A percentile compares a stretch with the other conserved stretches of the same genome.
These are phyloP conservation scores for Nerophis lumbriciformis DNA, from an alignment of 2,113 vertebrate genomes.

Conservation along the genomic window DNA sequence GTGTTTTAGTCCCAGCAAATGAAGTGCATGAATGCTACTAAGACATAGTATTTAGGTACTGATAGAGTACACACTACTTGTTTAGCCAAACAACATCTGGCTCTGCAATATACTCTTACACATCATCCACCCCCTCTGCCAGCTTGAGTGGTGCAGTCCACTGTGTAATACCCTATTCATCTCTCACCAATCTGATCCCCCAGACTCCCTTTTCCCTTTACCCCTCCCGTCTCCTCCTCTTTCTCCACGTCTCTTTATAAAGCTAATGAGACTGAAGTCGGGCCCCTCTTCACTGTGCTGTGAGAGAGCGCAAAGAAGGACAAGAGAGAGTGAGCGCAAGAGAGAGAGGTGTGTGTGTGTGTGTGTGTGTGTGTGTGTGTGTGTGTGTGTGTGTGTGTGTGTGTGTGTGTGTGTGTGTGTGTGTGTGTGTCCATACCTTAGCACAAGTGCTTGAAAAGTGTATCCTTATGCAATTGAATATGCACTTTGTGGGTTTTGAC, in stretches of 20 bases:
- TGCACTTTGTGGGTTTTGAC: slow-evolving; percentile 41
- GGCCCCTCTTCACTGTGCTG: slow-evolving; percentile 55
- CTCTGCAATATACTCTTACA: slow-evolving; percentile 13
- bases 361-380: background rate
- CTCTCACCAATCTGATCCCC: slow-evolving; percentile 68
- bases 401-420: slow-evolving; percentile 4
- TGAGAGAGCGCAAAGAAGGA: slow-evolving; percentile 37
- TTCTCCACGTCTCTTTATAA: slow-evolving; percentile 73
- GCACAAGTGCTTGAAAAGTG: slow-evolving; percentile 18
- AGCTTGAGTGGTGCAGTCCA: slow-evolving; percentile 65
- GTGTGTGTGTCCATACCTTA: slow-evolving; percentile 14
- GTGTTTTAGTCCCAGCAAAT: slow-evolving; percentile 16
- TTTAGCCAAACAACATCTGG: slow-evolving; percentile 32
- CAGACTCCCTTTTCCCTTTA: slow-evolving; percentile 36
- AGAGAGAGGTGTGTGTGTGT: background rate
- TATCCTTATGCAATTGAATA: slow-evolving; percentile 31
- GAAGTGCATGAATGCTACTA: slow-evolving; percentile 2
- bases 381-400: slow-evolving; percentile 19
- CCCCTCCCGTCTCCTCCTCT: slow-evolving; percentile 53
- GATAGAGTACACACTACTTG: slow-evolving; percentile 2
- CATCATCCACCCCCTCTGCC: slow-evolving; percentile 54
- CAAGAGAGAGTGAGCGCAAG: slow-evolving; percentile 17
- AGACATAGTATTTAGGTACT: slow-evolving; percentile 12
- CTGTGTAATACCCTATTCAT: slow-evolving; percentile 73
- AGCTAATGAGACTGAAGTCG: slow-evolving; percentile 76